Evolutionary conservation across 1,140 invertebrate genomes (phyloP).

Genomic region (Onthophagus taurus): DNA sequence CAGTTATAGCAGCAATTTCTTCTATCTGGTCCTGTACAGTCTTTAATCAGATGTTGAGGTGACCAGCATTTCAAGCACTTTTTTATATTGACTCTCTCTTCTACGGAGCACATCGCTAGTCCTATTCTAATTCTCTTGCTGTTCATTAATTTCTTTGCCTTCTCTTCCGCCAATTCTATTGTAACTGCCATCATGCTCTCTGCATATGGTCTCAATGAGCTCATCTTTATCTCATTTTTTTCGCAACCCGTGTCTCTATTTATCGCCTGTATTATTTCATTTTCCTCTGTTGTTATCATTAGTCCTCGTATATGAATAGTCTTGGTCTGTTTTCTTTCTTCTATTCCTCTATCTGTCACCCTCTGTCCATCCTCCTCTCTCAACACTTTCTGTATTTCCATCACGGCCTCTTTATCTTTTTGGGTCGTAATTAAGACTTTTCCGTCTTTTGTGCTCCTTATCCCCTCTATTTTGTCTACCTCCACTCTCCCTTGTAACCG

Average conservation of each 20-base stretch:
- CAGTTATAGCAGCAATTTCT: too few species aligned
- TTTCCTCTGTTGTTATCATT: not conserved
- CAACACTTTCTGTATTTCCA: constrained; percentile 4
- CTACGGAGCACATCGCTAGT: constrained; percentile 7
- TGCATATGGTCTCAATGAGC: constrained; percentile 4
- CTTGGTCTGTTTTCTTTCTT: not conserved
- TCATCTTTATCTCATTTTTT: not conserved
- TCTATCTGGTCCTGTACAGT: constrained; percentile 18
- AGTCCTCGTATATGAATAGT: constrained; percentile 11
- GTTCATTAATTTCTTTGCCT: not conserved
- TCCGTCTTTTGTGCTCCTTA: constrained; percentile 13
- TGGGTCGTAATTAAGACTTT: constrained; percentile 12
- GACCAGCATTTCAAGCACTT: constrained; percentile 15
- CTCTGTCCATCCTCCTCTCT: not conserved
- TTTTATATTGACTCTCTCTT: constrained; percentile 8
- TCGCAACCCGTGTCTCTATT: not conserved
- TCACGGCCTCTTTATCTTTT: constrained; percentile 1
- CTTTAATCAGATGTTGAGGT: constrained; percentile 6
- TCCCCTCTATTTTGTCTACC: not conserved
- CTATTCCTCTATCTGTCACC: not conserved
- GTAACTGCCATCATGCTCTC: constrained; percentile 8
- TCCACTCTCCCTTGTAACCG: too few species aligned
- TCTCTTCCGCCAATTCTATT: not conserved
- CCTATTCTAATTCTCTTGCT: constrained; percentile 12
- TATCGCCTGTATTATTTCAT: constrained; percentile 7